Percentiles rank a stretch among this genome's conserved stretches.
These are phyloP conservation scores for Rhadina sibilatrix DNA, from an alignment of 2,113 vertebrate species.

Conservation along the genomic window DNA sequence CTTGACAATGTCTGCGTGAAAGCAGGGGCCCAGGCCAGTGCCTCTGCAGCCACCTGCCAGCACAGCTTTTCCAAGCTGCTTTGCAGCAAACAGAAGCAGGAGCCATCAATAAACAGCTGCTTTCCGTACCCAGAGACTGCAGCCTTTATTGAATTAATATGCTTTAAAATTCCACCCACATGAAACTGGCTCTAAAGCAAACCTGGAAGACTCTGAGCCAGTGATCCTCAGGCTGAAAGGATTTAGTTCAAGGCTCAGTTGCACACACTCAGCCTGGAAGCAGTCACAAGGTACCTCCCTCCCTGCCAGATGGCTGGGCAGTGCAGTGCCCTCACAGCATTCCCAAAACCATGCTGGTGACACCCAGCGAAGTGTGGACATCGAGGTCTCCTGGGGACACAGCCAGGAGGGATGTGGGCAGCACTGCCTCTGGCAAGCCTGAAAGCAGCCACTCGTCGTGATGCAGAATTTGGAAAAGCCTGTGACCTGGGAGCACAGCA, in stretches of 20 bases:
- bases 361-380: fast-evolving
- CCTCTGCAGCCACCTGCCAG: not conserved
- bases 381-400: fast-evolving
- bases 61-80: fast-evolving
- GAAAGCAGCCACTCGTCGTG: fast-evolving
- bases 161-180: not conserved
- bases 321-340: not conserved
- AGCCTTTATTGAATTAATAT: not conserved
- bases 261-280: not conserved
- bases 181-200: not conserved
- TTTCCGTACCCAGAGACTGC: not conserved
- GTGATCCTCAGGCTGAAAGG: not conserved
- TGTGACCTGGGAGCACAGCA: not conserved
- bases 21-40: not conserved
- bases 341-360: not conserved
- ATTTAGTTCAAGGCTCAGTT: not conserved
- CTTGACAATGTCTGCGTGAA: not conserved
- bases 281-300: not conserved
- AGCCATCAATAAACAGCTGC: fast-evolving
- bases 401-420: not conserved
- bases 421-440: not conserved
- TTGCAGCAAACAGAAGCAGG: fast-evolving
- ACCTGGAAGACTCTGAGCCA: not conserved
- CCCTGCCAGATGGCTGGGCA: fast-evolving
- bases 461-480: fast-evolving